Conservation (phyloP, 2,888 invertebrate species). For the Drosophila tripunctata region DNA sequence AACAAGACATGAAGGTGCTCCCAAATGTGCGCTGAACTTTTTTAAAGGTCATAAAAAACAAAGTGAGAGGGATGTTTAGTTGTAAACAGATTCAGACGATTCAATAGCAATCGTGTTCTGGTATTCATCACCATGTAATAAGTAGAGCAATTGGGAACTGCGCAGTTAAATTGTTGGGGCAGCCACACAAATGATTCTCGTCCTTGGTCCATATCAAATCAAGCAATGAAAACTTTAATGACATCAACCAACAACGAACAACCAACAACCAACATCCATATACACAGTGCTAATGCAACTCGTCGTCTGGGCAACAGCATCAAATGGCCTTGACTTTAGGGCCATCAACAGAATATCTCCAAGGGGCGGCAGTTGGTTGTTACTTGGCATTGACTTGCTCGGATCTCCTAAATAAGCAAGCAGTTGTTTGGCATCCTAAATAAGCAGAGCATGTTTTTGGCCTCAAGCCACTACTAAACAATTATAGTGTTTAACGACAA, state of each 20-base stretch:
- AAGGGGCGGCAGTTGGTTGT: background rate
- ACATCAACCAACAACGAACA: constrained; percentile 16
- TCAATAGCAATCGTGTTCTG: constrained; percentile 6
- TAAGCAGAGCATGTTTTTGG: constrained; percentile 23
- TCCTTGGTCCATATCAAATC: constrained; percentile 38
- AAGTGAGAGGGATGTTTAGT: constrained; percentile 12
- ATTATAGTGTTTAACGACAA: constrained; percentile 2
- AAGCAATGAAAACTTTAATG: constrained; percentile 60
- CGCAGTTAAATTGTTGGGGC: constrained; percentile 35
- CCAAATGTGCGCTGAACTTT: constrained; percentile 31
- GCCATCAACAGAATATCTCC: constrained; percentile 4
- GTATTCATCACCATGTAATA: constrained; percentile 13
- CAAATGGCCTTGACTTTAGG: constrained; percentile 37
- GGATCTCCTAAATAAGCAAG: constrained; percentile 26
- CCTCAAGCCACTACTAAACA: constrained; percentile 1
- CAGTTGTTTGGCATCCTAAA: constrained; percentile 36
- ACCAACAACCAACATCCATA: background rate
- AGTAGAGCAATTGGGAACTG: constrained; percentile 26
- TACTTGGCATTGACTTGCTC: background rate
- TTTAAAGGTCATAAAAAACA: constrained; percentile 54
- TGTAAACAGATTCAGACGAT: constrained; percentile 38
- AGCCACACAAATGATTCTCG: constrained; percentile 27
- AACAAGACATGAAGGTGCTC: constrained; percentile 38
- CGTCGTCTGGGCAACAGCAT: constrained; percentile 23
- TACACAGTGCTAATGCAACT: constrained; percentile 21